A percentile compares a stretch with the other conserved stretches of the same genome.
Conservation (phyloP, 2,113 vertebrate species). For the Tympanuchus pallidicinctus region DNA sequence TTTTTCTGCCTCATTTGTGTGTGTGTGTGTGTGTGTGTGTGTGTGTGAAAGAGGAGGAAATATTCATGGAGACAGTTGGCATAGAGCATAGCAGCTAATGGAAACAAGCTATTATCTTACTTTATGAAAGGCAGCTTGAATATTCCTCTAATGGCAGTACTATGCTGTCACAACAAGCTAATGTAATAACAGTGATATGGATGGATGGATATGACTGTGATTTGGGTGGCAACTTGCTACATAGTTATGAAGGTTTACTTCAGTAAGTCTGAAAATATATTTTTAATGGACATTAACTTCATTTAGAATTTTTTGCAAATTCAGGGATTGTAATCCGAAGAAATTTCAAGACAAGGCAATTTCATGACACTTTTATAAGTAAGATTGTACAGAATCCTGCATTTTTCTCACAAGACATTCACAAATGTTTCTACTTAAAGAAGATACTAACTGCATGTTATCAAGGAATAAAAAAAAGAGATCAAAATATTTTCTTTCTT, state of each 20-base stretch:
- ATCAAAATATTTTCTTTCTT: neutral
- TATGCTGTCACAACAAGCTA: neutral
- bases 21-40: no score
- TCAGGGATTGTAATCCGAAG: neutral
- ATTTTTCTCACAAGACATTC: neutral
- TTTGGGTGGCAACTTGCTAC: neutral
- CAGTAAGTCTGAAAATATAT: neutral
- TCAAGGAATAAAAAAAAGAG: neutral
- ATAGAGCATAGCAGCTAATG: neutral
- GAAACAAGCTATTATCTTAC: neutral
- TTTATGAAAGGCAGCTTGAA: neutral
- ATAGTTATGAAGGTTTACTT: neutral
- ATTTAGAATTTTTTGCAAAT: neutral
- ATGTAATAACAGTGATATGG: neutral
- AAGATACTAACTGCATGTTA: neutral
- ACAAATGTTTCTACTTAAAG: neutral
- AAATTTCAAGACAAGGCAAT: neutral
- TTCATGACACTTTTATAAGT: neutral
- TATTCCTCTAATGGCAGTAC: neutral
- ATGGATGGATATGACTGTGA: rapidly evolving
- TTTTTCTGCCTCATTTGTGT: no score
- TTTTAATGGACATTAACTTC: neutral
- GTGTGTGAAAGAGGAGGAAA: neutral
- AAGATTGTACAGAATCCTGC: neutral
- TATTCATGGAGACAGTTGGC: rapidly evolving